These are phyloP conservation scores for Papilio aristodemus DNA, from an alignment of 1,140 invertebrate species.

Conservation along the genomic window DNA sequence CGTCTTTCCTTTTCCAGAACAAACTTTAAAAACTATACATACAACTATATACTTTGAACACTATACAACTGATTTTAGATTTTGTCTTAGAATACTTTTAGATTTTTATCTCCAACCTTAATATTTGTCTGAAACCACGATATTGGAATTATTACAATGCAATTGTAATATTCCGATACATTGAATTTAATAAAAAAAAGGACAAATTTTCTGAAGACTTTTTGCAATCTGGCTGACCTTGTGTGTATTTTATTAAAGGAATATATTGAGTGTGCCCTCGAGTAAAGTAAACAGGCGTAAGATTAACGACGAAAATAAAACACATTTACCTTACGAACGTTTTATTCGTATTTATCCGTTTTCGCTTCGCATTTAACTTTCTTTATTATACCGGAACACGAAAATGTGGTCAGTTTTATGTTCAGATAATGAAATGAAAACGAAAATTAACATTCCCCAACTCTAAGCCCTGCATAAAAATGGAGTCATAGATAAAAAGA, in stretches of 20 bases:
- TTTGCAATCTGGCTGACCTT: not conserved
- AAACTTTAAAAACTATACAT: too few species aligned
- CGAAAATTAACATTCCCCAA: not conserved
- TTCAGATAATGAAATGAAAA: not conserved
- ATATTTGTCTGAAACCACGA: too few species aligned
- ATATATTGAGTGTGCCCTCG: constrained; percentile 16
- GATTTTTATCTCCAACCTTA: too few species aligned
- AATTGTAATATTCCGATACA: not conserved
- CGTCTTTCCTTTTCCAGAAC: too few species aligned
- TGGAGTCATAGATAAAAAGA: too few species aligned
- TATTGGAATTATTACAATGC: too few species aligned
- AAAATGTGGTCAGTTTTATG: constrained; percentile 10
- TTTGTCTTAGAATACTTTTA: too few species aligned
- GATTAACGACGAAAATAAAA: constrained; percentile 18
- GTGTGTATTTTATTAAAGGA: not conserved
- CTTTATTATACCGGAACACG: constrained; percentile 20
- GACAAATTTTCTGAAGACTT: not conserved
- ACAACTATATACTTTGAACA: too few species aligned
- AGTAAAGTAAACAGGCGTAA: constrained; percentile 21
- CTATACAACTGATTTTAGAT: too few species aligned
- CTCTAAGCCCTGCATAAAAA: not conserved
- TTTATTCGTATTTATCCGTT: constrained; percentile 14
- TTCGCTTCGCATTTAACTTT: constrained; percentile 14
- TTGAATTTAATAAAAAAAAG: constrained; percentile 8
- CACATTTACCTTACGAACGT: constrained; percentile 15